Percentiles rank a stretch among this genome's conserved stretches.
Evolutionary conservation across 1,140 invertebrate species (phyloP).

Genomic region (Heterodera schachtii): DNA sequence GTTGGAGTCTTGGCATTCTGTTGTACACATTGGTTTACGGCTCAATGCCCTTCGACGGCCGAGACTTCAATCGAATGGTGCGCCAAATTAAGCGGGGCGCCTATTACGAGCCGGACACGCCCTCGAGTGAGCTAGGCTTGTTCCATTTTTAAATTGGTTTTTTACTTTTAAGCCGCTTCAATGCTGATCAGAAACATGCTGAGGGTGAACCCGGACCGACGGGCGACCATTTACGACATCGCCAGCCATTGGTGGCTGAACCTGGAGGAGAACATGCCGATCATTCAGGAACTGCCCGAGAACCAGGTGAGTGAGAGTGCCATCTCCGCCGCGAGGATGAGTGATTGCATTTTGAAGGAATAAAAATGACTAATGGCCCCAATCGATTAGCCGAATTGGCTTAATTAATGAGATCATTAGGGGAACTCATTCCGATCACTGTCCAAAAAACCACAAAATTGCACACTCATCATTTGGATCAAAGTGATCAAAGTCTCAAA

Average conservation of each 20-base stretch:
- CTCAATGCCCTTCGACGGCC: slow-evolving; percentile 98
- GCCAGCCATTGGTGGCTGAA: slow-evolving; percentile 91
- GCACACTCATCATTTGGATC: too few relatives aligned
- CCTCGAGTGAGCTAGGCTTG: slow-evolving; percentile 75
- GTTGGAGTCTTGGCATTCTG: slow-evolving; percentile 94
- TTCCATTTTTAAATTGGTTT: background rate
- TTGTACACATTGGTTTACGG: slow-evolving; percentile 97
- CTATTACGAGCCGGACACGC: slow-evolving; percentile 92
- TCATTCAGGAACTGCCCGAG: slow-evolving; percentile 65
- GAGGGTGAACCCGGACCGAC: slow-evolving; percentile 82
- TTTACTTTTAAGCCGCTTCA: slow-evolving; percentile 78
- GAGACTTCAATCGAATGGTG: slow-evolving; percentile 92
- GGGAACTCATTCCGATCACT: too few relatives aligned
- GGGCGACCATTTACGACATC: slow-evolving; percentile 89
- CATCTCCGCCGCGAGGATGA: slow-evolving; percentile 2
- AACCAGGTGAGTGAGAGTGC: slow-evolving; percentile 52
- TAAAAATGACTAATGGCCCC: too few relatives aligned
- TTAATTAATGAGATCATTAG: too few relatives aligned
- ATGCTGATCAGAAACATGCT: slow-evolving; percentile 90
- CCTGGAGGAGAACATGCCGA: slow-evolving; percentile 70
- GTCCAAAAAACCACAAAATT: too few relatives aligned
- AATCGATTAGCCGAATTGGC: too few relatives aligned
- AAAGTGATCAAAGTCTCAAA: too few relatives aligned
- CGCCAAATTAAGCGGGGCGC: slow-evolving; percentile 94
- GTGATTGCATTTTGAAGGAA: too few relatives aligned